phyloP scores from a whole-genome alignment of 2,797 vertebrate genomes.

The Ceyx erithaca region DNA sequence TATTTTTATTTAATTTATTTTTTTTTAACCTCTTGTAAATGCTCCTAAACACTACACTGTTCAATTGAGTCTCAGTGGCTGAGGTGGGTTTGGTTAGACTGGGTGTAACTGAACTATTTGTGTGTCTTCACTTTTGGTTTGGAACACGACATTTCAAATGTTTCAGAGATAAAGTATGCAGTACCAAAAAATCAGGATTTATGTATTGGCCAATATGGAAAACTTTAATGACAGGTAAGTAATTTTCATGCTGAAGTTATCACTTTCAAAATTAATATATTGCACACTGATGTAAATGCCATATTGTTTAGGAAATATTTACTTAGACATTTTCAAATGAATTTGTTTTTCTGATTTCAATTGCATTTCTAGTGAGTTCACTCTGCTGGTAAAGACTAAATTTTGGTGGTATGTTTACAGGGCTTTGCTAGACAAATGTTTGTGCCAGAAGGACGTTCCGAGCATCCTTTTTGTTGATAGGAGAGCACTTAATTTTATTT shows the following conservation, averaged over 20 bases:
- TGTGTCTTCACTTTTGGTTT: constrained; percentile 47
- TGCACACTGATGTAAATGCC: constrained; percentile 65
- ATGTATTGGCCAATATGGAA: constrained; percentile 66
- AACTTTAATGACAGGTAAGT: constrained; percentile 76
- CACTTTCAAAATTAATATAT: constrained; percentile 62
- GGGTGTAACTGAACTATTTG: not conserved
- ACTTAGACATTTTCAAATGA: constrained; percentile 36
- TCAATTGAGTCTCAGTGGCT: not conserved
- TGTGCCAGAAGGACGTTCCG: constrained; percentile 53
- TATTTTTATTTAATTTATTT: not conserved
- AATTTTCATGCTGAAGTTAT: constrained; percentile 45
- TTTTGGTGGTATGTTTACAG: constrained; percentile 52
- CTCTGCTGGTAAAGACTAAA: constrained; percentile 37
- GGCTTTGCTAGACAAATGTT: constrained; percentile 48
- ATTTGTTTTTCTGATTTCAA: constrained; percentile 57
- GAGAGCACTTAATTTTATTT: constrained; percentile 72
- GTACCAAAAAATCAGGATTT: constrained; percentile 76
- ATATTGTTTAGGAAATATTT: constrained; percentile 67
- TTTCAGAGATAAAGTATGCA: constrained; percentile 81
- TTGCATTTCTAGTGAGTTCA: constrained; percentile 47
- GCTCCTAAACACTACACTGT: not conserved
- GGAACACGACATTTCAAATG: constrained; percentile 73
- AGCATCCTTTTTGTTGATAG: constrained; percentile 71
- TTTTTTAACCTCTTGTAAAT: not conserved
- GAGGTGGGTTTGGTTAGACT: constrained; percentile 34